phyloP scores from a whole-genome alignment of 37 sponge, comb jelly and placozoan genomes.

The Cladorhizidae sp. region DNA sequence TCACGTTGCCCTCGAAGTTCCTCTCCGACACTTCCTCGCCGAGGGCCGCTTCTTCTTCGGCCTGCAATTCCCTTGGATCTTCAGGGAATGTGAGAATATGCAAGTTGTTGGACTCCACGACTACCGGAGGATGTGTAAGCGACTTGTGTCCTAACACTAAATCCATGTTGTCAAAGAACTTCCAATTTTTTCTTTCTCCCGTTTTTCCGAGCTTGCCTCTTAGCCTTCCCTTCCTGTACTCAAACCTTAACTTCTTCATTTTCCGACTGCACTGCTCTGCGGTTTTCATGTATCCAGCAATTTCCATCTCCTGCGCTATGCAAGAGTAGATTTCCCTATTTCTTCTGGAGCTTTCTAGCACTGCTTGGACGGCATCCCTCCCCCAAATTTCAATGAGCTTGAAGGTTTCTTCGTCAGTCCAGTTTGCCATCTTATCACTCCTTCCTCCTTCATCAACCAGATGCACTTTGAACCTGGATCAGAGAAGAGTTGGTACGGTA shows the following conservation, averaged over 20 bases:
- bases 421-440: constrained; percentile 1
- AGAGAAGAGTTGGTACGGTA: too few species aligned
- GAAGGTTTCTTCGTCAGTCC: background rate
- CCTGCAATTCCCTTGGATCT: background rate
- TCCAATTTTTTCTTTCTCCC: background rate
- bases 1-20: background rate
- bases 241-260: background rate
- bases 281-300: background rate
- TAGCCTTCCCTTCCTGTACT: background rate
- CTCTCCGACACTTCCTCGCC: background rate
- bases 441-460: background rate
- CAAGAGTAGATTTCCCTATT: background rate
- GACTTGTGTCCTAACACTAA: background rate
- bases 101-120: background rate
- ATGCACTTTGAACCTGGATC: background rate
- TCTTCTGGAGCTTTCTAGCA: background rate
- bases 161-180: background rate
- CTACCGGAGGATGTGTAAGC: background rate
- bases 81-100: background rate
- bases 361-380: background rate
- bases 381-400: constrained; percentile 6
- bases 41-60: background rate
- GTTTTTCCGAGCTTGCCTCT: background rate
- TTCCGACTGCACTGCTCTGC: constrained; percentile 2
- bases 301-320: background rate